phyloP scores from a whole-genome alignment of 1,140 invertebrate species.

The Meloidogyne exigua region DNA sequence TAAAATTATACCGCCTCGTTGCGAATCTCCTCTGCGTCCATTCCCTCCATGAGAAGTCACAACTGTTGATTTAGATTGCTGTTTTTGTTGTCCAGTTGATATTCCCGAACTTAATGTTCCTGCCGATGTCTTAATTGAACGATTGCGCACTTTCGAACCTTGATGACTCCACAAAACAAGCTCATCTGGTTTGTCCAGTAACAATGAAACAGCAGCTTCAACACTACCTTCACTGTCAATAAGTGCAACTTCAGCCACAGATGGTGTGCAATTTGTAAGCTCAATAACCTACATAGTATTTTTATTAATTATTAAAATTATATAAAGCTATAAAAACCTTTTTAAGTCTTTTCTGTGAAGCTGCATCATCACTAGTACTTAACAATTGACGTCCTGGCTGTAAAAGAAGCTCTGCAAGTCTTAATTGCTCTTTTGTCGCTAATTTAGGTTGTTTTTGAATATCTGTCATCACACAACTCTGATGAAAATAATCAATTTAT shows the following conservation, averaged over 20 bases:
- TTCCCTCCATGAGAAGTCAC: neutral
- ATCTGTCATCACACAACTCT: slow-evolving; percentile 1
- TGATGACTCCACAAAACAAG: slow-evolving; percentile 28
- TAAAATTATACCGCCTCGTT: neutral
- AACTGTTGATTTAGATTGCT: neutral
- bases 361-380: slow-evolving; percentile 16
- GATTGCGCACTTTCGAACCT: neutral
- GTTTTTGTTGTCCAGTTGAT: neutral
- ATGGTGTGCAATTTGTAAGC: slow-evolving; percentile 17
- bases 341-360: slow-evolving; percentile 21
- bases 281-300: slow-evolving; percentile 19
- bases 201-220: slow-evolving; percentile 5
- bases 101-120: neutral
- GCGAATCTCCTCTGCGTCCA: neutral
- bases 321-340: neutral
- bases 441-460: slow-evolving; percentile 23
- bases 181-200: slow-evolving; percentile 18
- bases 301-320: neutral
- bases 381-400: slow-evolving; percentile 8
- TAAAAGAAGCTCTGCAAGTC: slow-evolving; percentile 17
- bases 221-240: slow-evolving; percentile 21
- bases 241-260: slow-evolving; percentile 23
- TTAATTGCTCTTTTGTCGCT: slow-evolving; percentile 24
- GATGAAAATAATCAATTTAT: neutral
- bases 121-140: neutral